phyloP scores from a whole-genome alignment of 1,140 invertebrate genomes.

The Portunus trituberculatus region DNA sequence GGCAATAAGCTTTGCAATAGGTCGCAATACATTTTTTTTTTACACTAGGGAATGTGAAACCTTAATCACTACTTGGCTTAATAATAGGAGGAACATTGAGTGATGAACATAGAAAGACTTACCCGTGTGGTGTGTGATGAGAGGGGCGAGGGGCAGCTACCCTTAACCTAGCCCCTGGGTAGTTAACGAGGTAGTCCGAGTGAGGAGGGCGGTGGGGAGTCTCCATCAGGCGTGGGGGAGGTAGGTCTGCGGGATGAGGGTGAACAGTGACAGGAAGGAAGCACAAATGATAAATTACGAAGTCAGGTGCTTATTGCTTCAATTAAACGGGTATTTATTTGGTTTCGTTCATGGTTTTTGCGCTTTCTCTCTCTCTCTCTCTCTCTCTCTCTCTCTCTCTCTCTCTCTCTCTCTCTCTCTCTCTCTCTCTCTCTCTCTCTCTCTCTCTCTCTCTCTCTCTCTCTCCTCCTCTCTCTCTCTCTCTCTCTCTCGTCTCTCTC shows the following conservation, averaged over 20 bases:
- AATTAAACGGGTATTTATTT: too few relatives aligned
- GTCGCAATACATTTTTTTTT: too few relatives aligned
- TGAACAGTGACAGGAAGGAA: too few relatives aligned
- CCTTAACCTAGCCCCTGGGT: conserved; percentile 56
- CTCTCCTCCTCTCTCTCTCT: too few relatives aligned
- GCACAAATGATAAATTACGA: too few relatives aligned
- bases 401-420: conserved; percentile 32
- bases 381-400: conserved; percentile 52
- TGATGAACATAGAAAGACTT: neutral
- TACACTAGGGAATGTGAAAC: too few relatives aligned
- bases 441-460: neutral
- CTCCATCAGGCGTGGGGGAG: conserved; percentile 56
- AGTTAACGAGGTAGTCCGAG: conserved; percentile 51
- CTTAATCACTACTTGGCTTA: too few relatives aligned
- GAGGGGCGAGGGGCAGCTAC: conserved; percentile 56
- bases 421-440: neutral
- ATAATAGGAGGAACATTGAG: neutral
- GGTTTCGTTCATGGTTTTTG: too few relatives aligned
- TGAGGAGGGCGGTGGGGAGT: neutral
- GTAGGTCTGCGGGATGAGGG: conserved; percentile 37
- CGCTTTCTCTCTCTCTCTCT: conserved; percentile 47
- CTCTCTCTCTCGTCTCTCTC: too few relatives aligned
- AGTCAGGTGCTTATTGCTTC: too few relatives aligned
- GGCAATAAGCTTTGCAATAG: too few relatives aligned
- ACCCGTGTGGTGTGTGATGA: conserved; percentile 51